Evolutionary conservation across 2,113 vertebrate genomes (phyloP), one percentile per base, ranked within the genome.

Genomic region (Eulemur macaco): DNA sequence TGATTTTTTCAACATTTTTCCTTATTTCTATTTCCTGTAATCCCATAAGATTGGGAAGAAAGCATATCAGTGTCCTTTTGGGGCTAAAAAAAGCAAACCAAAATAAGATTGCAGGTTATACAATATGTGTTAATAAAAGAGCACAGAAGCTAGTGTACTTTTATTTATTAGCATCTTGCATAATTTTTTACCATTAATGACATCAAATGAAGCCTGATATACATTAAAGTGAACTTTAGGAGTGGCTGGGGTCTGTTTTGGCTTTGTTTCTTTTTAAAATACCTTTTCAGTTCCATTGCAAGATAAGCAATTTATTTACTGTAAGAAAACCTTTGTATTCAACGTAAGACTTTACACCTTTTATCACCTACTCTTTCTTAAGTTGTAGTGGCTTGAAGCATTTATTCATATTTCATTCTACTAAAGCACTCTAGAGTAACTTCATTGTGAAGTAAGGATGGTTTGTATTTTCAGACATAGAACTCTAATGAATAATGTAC

Each of bases 1-100:
- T 88, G 60, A 78, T 54, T 94, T 94, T 89, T 80, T 50, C 18
- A 86, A 81, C 1, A 15, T 81, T 74, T 73, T 96, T 63, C 54
- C 42, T 71, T 29, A 31, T 54, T 83, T 89, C 15, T 88, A 20
- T 84, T 77, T 86, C 20, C 42, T 76, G 3, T 52, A 86, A 63
- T 76, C 8, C 69, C 73, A 6, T 66, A 66, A 37, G 73, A 80
- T 76, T 80, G 31, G 25, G 39, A 54, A 94, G 63, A 90, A 93
- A 83, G 81, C 12, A 88, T 25, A 25, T 84, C 23, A 6, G 6
- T 34, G 78, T 89, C 13, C 8, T 84, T 63, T 84, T 78, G 78
- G 45, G 11, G n/a, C 2, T 77, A 18, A 89, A 96, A 92, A 71
- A 74, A 76, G 4, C 45, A 91, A 86, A 25, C 12, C 23, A 64